A percentile compares a stretch with the other conserved stretches of the same genome.
Conservation (phyloP, 2,113 vertebrate species). For the Varanus komodoensis region DNA sequence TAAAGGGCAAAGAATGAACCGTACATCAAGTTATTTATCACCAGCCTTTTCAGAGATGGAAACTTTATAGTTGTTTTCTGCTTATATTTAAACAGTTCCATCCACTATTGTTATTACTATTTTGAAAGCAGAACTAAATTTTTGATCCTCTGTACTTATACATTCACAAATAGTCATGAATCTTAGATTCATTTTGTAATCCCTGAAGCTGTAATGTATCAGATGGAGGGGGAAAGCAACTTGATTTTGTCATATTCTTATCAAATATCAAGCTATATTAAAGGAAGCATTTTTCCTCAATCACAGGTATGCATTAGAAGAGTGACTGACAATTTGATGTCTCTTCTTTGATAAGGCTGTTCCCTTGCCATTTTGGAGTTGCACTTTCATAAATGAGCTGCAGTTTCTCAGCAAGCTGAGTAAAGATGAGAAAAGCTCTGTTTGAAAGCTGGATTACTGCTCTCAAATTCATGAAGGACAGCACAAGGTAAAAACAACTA, state of each 20-base stretch:
- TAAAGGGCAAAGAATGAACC: conserved; percentile 17
- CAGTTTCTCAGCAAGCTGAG: conserved; percentile 71
- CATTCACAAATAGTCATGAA: conserved; percentile 64
- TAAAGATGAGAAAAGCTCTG: conserved; percentile 62
- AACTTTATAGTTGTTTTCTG: conserved; percentile 62
- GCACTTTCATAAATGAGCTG: conserved; percentile 77
- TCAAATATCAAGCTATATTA: conserved; percentile 81
- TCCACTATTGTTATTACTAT: conserved; percentile 24
- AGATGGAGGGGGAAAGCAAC: conserved; percentile 67
- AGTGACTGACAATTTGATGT: conserved; percentile 78
- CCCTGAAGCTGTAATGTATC: conserved; percentile 74
- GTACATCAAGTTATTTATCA: conserved; percentile 52
- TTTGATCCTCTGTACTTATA: conserved; percentile 61
- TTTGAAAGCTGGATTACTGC: conserved; percentile 69
- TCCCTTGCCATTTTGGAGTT: conserved; percentile 77
- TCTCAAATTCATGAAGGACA: conserved; percentile 69
- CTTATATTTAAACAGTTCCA: conserved; percentile 55
- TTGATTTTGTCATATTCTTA: conserved; percentile 75
- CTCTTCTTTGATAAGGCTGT: conserved; percentile 77
- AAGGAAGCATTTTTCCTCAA: conserved; percentile 78
- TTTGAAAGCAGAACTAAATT: conserved; percentile 57
- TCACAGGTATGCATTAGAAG: conserved; percentile 69
- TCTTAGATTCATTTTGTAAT: conserved; percentile 73
- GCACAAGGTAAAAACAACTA: conserved; percentile 54
- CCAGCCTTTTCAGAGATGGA: conserved; percentile 44